Evolutionary conservation across 2,888 invertebrate genomes (phyloP), one percentile per base, ranked within the genome.

Genomic region (Eudemis profundana): DNA sequence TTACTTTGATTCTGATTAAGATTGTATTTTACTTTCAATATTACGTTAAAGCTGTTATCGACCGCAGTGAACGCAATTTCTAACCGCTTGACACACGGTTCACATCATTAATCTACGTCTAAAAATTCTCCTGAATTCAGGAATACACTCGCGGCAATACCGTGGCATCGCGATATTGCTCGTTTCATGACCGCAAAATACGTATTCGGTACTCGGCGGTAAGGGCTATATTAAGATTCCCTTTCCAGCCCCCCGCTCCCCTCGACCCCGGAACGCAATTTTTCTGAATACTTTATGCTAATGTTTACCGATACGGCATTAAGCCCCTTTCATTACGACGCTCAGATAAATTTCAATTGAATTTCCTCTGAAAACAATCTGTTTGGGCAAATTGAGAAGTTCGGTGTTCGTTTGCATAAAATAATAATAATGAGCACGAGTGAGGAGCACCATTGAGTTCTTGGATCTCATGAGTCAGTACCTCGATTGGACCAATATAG

Each of bases 221-320:
- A 53, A 50, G 62, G 56, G 73, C 73, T 71, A 77, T 81, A 82
- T 87, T 85, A 83, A 85, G 82, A 86, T 83, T 81, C 80, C 78
- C 70, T 75, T 66, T 74, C 72, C 79, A 73, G 72, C 66, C 72
- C 71, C 56, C 75, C 74, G 71, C 78, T 74, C 73, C 67, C 72
- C 71, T 66, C 70, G 72, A 69, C 74, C 75, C 74, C 74, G 72
- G 78, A 74, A 79, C 79, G 83, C 83, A 84, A 86, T 86, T 85
- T 86, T 87, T 84, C 79, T 79, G 73, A 82, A 83, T 79, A 82
- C 84, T 84, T 85, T 83, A 86, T 85, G 83, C 82, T 83, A 85
- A 87, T 85, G 78, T 85, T 85, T 83, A 82, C 81, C 78, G 78
- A 84, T 82, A 81, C 79, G 77, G 79, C 76, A 79, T 79, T 80